Evolutionary conservation across 2,797 vertebrate genomes (phyloP), one percentile per base, ranked within the genome.

Genomic region (Crocidura indochinensis): DNA sequence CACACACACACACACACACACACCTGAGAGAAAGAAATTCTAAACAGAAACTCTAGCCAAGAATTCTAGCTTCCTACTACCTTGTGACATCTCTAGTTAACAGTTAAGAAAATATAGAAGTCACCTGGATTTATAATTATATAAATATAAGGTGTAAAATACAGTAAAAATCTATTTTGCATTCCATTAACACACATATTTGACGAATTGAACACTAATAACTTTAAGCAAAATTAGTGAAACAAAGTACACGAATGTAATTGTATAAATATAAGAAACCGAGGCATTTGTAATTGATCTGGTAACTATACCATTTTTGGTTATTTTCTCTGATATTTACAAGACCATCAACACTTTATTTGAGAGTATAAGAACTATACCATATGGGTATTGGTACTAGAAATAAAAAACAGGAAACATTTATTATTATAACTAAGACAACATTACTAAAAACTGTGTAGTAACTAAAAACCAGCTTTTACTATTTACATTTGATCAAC

Each of bases 401-500:
- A 65, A 0, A 60, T 64, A 22, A 73, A 78, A 26, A 53, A 69
- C 44, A 4, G 71, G 71, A 19, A 46, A 87, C 14, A 74, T 76
- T 44, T n/a, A 53, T 44, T 49, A 68, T 64, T 78, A 24, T 65
- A 78, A 65, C 27, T 38, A 60, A 24, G 78, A 68, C 6, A 4
- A 26, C 51, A 14, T 1, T n/a, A 51, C 24, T 47, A 73, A 38
- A 38, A 38, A 38, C 38, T 38, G 38, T 38, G 38, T 38, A 38
- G 38, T 38, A 38, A 38, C 38, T 38, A 38, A 38, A 38, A 38
- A 62, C 8, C 20, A 44, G 19, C 24, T 56, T 2, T 53, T 49
- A 51, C n/a, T 14, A 72, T 80, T 80, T 92, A 87, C 65, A 76
- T 26, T 71, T 71, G 86, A 26, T 72, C 60, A 77, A 46, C 27